Evolutionary conservation across 92 coral and sea anemone species (phyloP), one percentile per base, ranked within the genome.

Genomic region (Scolanthus callimorphus): DNA sequence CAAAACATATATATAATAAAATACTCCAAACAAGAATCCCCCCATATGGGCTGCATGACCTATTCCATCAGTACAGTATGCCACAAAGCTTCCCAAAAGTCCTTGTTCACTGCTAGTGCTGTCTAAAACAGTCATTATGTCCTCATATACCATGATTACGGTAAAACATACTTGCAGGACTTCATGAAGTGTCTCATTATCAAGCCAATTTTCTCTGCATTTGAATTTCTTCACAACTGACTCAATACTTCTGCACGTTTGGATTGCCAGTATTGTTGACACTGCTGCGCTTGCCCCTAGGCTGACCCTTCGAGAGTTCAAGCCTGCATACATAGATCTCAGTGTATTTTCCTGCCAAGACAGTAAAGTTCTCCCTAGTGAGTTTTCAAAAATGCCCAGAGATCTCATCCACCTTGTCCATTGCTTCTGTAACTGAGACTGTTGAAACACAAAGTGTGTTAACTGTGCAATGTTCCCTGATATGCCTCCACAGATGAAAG

Each of bases 31-130:
- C 50, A 91, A 11, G 41, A 84, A 88, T 6, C 97, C 97, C 1
- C 91, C 97, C 15, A 91, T 30, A 57, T 91, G 97, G 4, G 96
- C 97, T 3, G 89, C 92, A 55, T 91, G 91, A 4, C 96, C 97
- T 17, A 88, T 79, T 17, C 85, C 88, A 76, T 88, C 85, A 3
- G 69, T 63, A 1, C 88, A 69, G 51, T 90, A 77, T 3, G 91
- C 96, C 2, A 76, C 75, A 9, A 91, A 69, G 27, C 77, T 55
- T 0, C 85, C 81, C 11, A 87, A 27, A 27, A 90, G 21, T 24
- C 90, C 88, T 55, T 67, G 56, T 13, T 75, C 79, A 2, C 46
- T 47, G 11, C 43, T 34, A 4, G 80, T 52, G 23, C 84, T 70
- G 34, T 63, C 88, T 48, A 84, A 20, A 66, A 91, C 41, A 11